Percentiles rank a stretch among this genome's conserved stretches.
These are phyloP conservation scores for Dipodomys spectabilis DNA, from an alignment of 2,113 vertebrate species.

Conservation along the genomic window DNA sequence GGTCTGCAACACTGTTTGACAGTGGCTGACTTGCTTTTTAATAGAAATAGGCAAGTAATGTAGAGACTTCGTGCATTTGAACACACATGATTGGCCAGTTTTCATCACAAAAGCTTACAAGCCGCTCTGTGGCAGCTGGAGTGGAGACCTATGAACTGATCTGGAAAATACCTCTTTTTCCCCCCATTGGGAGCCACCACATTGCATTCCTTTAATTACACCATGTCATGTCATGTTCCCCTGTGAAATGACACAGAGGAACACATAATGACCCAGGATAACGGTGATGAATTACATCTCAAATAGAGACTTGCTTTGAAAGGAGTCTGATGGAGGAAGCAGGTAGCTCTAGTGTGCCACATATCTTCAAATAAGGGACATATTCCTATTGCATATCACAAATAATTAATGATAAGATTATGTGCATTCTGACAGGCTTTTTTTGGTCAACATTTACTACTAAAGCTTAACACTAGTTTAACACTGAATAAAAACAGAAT, in stretches of 20 bases:
- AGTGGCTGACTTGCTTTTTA: constrained; percentile 81
- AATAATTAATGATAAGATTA: constrained; percentile 81
- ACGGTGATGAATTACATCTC: constrained; percentile 89
- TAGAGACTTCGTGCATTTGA: constrained; percentile 66
- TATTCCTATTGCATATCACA: constrained; percentile 60
- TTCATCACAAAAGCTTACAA: constrained; percentile 67
- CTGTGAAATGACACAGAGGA: constrained; percentile 87
- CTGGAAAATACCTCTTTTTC: constrained; percentile 76
- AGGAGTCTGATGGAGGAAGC: constrained; percentile 72
- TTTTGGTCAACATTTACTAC: constrained; percentile 63
- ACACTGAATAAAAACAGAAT: constrained; percentile 21
- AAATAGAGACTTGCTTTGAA: constrained; percentile 83
- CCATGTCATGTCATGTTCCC: constrained; percentile 84
- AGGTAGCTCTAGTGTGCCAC: constrained; percentile 71
- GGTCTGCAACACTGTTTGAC: constrained; percentile 75
- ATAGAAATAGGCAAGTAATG: constrained; percentile 78
- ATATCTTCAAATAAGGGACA: constrained; percentile 65
- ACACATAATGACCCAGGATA: constrained; percentile 87
- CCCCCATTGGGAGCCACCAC: constrained; percentile 76
- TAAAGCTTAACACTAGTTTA: constrained; percentile 70
- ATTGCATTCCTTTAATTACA: constrained; percentile 87
- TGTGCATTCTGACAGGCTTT: constrained; percentile 52
- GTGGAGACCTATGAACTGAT: constrained; percentile 83
- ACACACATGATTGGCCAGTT: constrained; percentile 63
- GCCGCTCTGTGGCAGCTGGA: constrained; percentile 69